Evolutionary conservation across 2,888 invertebrate genomes (phyloP), one percentile per base, ranked within the genome.

Genomic region (Scaeva pyrastri): DNA sequence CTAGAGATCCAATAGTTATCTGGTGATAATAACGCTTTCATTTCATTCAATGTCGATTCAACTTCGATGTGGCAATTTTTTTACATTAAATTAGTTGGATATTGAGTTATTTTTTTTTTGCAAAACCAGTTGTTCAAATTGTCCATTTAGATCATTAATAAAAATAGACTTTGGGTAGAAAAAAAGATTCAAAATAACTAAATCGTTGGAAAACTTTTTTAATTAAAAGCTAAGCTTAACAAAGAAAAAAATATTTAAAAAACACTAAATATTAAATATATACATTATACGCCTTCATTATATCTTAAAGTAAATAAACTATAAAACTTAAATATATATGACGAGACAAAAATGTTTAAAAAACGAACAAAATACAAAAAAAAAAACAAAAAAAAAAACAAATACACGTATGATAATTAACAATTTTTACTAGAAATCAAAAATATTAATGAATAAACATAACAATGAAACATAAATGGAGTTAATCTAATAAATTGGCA

Each of bases 401-500:
- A 56, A 60, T 66, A 56, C 66, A 23, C 41, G n/a, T 26, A 43
- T 26, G 21, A 19, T 60, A 64, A 86, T 75, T 26, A 76, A 79
- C 70, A 73, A 77, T 81, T 78, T 77, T 78, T 76, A 88, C 62
- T 73, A 52, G 68, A 76, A 79, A 79, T 39, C 31, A 60, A 74
- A 72, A 62, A 58, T n/a, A 72, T 60, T 41, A 60, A 60, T 41
- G 21, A 60, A 41, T 60, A 68, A 76, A 71, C 19, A 78, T 43
- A 72, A 68, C 23, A 26, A 31, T 31, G 8, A 55, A 39, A 66
- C 19, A 83, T 70, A 56, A 77, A 62, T 74, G 60, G 68, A 62
- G 66, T 72, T 66, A 68, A 72, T 74, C 88, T 70, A 85, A 80
- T 62, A 83, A 90, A 91, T 92, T 92, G 92, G 92, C 91, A 92